Evolutionary conservation across 2,797 vertebrate species (phyloP).

Genomic region (Pteronotus mesoamericanus): DNA sequence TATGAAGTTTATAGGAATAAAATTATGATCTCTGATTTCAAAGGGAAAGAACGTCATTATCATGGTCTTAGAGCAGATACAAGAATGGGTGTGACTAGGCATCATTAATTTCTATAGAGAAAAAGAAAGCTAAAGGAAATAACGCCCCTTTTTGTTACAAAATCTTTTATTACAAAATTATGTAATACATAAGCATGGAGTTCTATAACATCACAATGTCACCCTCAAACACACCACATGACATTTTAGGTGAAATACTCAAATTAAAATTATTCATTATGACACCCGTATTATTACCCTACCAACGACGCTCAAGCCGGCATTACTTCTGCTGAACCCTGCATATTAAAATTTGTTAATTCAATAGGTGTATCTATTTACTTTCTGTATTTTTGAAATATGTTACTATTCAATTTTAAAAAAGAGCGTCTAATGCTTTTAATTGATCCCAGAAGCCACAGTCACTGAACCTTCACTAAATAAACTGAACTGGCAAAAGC

Average conservation of each 20-base stretch:
- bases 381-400: neutral
- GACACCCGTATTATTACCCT: too few species aligned
- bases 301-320: too few species aligned
- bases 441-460: neutral
- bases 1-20: neutral
- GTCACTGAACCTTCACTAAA: neutral
- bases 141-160: too few species aligned
- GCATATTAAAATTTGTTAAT: neutral
- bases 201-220: too few species aligned
- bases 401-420: neutral
- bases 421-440: neutral
- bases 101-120: neutral
- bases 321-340: too few species aligned
- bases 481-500: neutral
- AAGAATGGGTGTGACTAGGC: neutral
- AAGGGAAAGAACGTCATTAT: neutral
- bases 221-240: too few species aligned
- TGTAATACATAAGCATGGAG: too few species aligned
- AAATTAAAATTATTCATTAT: too few species aligned
- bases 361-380: neutral
- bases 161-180: too few species aligned
- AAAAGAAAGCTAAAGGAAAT: neutral
- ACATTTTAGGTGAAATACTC: too few species aligned
- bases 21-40: conserved; percentile 8
- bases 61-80: neutral